Base-by-base conservation (phyloP, 2,797 vertebrate species). In the Bovichtus variegatus region DNA sequence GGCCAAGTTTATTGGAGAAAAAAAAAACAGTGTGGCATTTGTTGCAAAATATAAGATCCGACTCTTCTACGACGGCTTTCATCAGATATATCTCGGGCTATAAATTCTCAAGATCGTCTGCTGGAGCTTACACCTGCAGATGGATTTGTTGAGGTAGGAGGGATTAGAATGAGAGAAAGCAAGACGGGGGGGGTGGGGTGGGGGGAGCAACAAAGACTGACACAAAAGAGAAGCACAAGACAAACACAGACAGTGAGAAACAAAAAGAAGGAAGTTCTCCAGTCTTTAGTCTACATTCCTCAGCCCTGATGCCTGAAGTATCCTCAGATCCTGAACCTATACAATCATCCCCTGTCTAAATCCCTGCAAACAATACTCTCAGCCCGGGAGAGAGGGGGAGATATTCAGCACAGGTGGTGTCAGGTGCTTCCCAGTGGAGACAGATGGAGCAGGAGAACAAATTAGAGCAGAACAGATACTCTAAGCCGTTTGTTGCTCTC, bases 181-280 rank as follows among this genome's bases (percentile, higher is more conserved):
- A 15, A 70, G 31, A n/a, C n/a, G 55, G 49, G 72, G 81, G 67
- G 58, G 74, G n/a, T n/a, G n/a, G n/a, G n/a, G n/a, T n/a, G n/a
- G 70, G 76, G 58, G 79, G 54, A 82, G 74, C 59, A 59, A 63
- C 75, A 75, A 54, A 87, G 80, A 74, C 75, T 79, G 84, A 90
- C 83, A 87, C 79, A 89, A 83, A 90, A 77, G 76, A 84, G 67
- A 34, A 79, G 74, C 72, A 49, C 66, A 81, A 91, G 74, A 87
- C 82, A 93, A 92, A 92, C 85, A 91, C 74, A 92, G 87, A 90
- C 85, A 88, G 74, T 41, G 51, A 82, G 78, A 76, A 87, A 90
- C 86, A 93, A 93, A 93, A 90, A 90, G 86, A 84, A 89, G 91
- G 92, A 93, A 92, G 91, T 90, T 90, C 87, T 91, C 88, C 83